Conservation (phyloP, 2,113 vertebrate genomes). For the Gobio gobio region DNA sequence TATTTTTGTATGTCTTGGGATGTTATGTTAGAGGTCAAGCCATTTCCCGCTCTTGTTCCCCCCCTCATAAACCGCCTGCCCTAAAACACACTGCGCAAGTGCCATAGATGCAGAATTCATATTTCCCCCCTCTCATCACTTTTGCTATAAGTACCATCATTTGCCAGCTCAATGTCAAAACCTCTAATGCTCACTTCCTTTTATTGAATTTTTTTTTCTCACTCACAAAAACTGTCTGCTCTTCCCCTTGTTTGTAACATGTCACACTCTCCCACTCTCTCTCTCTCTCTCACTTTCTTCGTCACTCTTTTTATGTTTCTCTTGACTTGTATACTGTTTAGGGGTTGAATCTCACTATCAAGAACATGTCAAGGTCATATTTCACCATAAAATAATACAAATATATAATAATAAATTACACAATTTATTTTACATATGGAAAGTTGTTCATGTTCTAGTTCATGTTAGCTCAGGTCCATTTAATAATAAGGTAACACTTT, state of each 20-base stretch:
- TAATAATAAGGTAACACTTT: neutral
- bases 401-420: neutral
- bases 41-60: constrained; percentile 1
- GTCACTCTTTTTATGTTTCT: neutral
- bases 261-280: neutral
- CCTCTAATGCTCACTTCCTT: neutral
- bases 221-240: neutral
- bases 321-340: neutral
- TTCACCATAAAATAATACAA: neutral
- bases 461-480: too few relatives aligned
- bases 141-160: neutral
- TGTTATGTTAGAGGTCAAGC: constrained; percentile 10
- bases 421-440: neutral
- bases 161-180: neutral
- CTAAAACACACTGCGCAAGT: neutral
- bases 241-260: neutral
- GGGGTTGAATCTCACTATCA: neutral
- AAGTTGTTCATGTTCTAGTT: too few relatives aligned
- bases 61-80: neutral
- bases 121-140: constrained; percentile 19
- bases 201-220: neutral
- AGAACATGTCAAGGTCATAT: neutral
- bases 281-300: neutral
- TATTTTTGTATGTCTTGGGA: constrained; percentile 21
- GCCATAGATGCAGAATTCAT: neutral